Base-by-base conservation (phyloP, 2,888 invertebrate genomes). In the Craniophora ligustri region DNA sequence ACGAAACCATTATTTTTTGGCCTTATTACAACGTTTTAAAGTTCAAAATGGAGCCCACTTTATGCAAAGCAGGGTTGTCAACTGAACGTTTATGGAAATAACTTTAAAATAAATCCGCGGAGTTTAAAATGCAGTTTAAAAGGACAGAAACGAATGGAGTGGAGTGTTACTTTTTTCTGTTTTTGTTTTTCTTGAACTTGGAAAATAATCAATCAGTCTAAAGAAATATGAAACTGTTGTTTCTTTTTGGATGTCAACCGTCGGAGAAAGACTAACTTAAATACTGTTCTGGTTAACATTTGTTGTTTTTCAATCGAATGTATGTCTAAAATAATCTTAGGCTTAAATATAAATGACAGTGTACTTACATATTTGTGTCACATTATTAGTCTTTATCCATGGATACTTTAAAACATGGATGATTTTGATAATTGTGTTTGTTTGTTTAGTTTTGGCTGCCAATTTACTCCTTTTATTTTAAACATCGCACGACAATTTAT, bases 61-160 rank as follows among this genome's bases (percentile, higher is more conserved):
- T 30, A 38, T 26, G 46, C 26, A 45, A 54, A 46, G 13, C 51
- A 49, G 45, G 45, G 44, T 61, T 62, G 60, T 55, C 61, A 35
- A 44, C 54, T 44, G 42, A 78, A 76, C 83, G 81, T 87, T 87
- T 87, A 88, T 86, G 86, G 83, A 85, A 86, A 85, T 88, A 87
- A 85, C 84, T 88, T 88, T 82, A 80, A 86, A 89, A 88, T 88
- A 89, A 89, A 88, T 87, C 85, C 59, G 67, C 48, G 46, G 78
- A 84, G 84, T 87, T 88, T 87, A 81, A 87, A 88, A 88, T 86
- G 86, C 85, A 85, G 82, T 85, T 73, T 71, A 51, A 73, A 63
- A 41, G 77, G 70, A 82, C 78, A 76, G 57, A 35, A 64, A 68
- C 2, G 61, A 65, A 61, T 60, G 50, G 54, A 55, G 62, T 76